Base-by-base conservation (phyloP, 1,140 invertebrate species). In the Dendroctonus valens region DNA sequence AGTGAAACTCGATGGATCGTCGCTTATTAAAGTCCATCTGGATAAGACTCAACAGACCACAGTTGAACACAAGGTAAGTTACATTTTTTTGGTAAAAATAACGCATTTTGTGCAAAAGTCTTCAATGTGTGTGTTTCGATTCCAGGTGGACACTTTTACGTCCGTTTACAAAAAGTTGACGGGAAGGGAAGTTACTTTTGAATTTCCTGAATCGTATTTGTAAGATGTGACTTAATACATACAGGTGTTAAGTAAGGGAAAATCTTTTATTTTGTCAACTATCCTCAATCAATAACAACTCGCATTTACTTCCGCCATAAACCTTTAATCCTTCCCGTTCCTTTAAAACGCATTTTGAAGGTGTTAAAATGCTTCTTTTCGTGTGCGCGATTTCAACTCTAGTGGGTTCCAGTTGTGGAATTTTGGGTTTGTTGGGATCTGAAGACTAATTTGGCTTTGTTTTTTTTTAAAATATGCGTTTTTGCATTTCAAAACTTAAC, bases 1-100 rank as follows among this genome's bases (percentile, higher is more conserved):
- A 73, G 89, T 99, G 50, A 96, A 95, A 79, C 82, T 98, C 57
- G 97, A 99, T 81, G 97, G 97, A 41, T 93, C 93, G 46, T 89
- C 96, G 72, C 82, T 99, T 37, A 96, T 97, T 74, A 99, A 99
- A 84, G 96, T 99, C 72, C 97, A 99, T 82, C 66, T 99, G 69
- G 98, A 99, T 80, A 99, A 98, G 81, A 94, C 90, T 79, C 96
- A 99, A 79, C 96, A 98, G 81, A 99, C 96, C 59, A 98, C 96
- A 74, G 97, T 99, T 82, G 97, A 99, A 85, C 97, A 99, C 79
- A 99, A 99, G 88, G 95, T 97, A 84, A 79, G 65, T 67, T 54
- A 6, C 26, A 42, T 9, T 38, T 42, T 42, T 40, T 65, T 69
- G 40, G n/a, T 11, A 5, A 57, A 41, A 57, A 7, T n/a, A n/a